These are phyloP conservation scores for Eupeodes latifasciatus DNA, from an alignment of 2,888 invertebrate genomes.

Conservation along the genomic window DNA sequence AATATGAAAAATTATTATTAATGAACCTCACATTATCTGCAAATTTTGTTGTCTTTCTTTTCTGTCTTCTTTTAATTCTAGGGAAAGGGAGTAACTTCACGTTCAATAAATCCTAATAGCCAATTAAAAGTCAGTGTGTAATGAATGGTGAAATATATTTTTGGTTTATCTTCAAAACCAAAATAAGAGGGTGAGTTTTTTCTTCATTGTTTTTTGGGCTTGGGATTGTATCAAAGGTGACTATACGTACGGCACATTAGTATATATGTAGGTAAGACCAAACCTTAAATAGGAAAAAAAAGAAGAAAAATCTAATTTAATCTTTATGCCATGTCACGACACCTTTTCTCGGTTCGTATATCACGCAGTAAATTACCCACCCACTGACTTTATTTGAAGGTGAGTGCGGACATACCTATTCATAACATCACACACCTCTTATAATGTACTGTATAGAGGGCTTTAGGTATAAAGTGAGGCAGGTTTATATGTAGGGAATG, in stretches of 20 bases:
- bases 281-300: conserved; percentile 31
- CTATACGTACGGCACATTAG: too few relatives aligned
- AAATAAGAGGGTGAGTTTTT: neutral
- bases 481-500: conserved; percentile 3
- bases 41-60: conserved; percentile 11
- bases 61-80: conserved; percentile 7
- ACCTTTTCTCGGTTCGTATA: conserved; percentile 70
- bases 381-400: neutral
- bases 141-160: conserved; percentile 71
- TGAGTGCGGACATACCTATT: neutral
- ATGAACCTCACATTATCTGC: conserved; percentile 60
- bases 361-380: conserved; percentile 69
- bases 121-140: conserved; percentile 72
- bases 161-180: conserved; percentile 47
- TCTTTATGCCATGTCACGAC: conserved; percentile 71
- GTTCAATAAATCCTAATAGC: conserved; percentile 71
- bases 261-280: neutral
- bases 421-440: conserved; percentile 54
- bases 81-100: conserved; percentile 53
- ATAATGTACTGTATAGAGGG: conserved; percentile 2
- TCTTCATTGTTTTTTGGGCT: neutral
- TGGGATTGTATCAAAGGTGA: conserved; percentile 37
- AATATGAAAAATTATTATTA: conserved; percentile 59
- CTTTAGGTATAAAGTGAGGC: too few relatives aligned
- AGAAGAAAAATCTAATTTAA: conserved; percentile 54